Evolutionary conservation across 2,113 vertebrate genomes (phyloP).

Genomic region (Macquaria australasica): DNA sequence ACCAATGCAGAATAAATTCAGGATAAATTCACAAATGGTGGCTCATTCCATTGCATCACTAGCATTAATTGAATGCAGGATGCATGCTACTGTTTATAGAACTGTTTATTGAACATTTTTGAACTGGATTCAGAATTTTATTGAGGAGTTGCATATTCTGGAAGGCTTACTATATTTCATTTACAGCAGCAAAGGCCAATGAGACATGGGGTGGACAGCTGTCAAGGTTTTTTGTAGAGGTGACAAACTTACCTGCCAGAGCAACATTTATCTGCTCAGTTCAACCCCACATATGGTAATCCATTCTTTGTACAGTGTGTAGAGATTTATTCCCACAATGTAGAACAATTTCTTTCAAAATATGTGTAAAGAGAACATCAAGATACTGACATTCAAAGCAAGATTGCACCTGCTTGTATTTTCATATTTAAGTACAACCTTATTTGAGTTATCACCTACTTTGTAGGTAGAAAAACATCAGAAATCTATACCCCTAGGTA

Average conservation of each 20-base stretch:
- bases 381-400: too few relatives aligned
- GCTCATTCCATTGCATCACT: background rate
- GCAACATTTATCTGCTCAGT: background rate
- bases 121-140: background rate
- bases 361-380: background rate
- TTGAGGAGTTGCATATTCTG: too few relatives aligned
- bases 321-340: background rate
- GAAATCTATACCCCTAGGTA: background rate
- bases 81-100: background rate
- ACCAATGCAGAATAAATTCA: background rate
- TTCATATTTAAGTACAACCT: background rate
- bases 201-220: background rate
- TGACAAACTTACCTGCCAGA: background rate
- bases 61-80: background rate
- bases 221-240: background rate
- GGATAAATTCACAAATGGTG: too few relatives aligned
- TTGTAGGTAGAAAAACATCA: background rate
- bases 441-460: background rate
- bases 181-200: background rate
- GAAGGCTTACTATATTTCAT: background rate
- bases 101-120: background rate
- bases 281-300: background rate
- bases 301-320: background rate
- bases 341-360: background rate
- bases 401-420: background rate